Evolutionary conservation across 2,888 invertebrate species (phyloP).

Genomic region (Ophion obscuratus): DNA sequence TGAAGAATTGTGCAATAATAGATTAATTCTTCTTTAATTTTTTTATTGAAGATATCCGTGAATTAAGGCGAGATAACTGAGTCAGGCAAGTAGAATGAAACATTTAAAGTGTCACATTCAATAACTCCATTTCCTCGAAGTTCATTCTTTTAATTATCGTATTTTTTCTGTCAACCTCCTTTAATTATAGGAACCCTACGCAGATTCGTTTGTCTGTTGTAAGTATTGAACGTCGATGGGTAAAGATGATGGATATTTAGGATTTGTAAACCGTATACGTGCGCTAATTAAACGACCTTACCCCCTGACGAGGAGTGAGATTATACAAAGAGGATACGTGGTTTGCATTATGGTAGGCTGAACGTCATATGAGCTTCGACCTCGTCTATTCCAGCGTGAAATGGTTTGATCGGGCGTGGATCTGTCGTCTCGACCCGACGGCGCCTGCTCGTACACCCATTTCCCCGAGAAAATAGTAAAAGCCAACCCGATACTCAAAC

Average conservation of each 20-base stretch:
- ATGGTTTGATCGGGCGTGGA: slow-evolving; percentile 69
- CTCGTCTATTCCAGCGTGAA: slow-evolving; percentile 69
- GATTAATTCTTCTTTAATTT: too few relatives aligned
- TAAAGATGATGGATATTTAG: slow-evolving; percentile 11
- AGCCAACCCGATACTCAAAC: slow-evolving; percentile 37
- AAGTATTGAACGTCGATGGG: neutral
- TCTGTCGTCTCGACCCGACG: slow-evolving; percentile 69
- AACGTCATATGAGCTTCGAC: slow-evolving; percentile 64
- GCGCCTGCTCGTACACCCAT: slow-evolving; percentile 66
- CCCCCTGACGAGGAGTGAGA: slow-evolving; percentile 21
- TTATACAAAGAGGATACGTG: slow-evolving; percentile 17
- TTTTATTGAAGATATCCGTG: neutral
- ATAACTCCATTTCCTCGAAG: too few relatives aligned
- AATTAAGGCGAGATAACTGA: neutral
- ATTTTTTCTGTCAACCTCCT: too few relatives aligned
- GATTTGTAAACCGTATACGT: slow-evolving; percentile 34
- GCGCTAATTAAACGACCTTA: slow-evolving; percentile 52
- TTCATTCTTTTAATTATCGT: too few relatives aligned
- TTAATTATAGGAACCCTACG: too few relatives aligned
- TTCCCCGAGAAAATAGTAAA: slow-evolving; percentile 56
- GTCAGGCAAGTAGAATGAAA: too few relatives aligned
- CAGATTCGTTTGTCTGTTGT: neutral
- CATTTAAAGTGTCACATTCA: too few relatives aligned
- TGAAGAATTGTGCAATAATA: too few relatives aligned
- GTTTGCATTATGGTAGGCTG: slow-evolving; percentile 29